phyloP scores from a whole-genome alignment of 2,113 vertebrate species.

The Miniopterus natalensis region DNA sequence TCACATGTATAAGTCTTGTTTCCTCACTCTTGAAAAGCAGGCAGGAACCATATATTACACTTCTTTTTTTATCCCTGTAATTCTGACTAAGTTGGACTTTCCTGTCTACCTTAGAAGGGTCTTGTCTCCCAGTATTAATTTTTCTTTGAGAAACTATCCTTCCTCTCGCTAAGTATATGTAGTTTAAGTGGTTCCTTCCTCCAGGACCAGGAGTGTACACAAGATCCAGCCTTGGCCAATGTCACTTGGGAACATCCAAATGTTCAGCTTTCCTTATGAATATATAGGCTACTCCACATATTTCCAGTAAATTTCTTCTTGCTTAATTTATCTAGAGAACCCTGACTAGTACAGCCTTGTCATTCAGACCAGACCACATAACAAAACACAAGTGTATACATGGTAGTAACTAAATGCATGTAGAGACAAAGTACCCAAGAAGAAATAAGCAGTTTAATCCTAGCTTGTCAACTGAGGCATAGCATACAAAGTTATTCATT shows the following conservation, averaged over 20 bases:
- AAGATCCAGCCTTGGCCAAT: not conserved
- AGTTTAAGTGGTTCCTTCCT: not conserved
- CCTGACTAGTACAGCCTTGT: not conserved
- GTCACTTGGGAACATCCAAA: not conserved
- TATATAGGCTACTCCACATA: not conserved
- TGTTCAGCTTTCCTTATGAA: not conserved
- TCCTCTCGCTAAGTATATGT: not conserved
- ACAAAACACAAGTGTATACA: not conserved
- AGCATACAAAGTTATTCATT: not conserved
- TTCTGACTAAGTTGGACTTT: not conserved
- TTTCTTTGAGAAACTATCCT: not conserved
- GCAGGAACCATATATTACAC: not conserved
- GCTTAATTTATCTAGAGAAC: slow-evolving; percentile 24
- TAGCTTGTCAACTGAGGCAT: not conserved
- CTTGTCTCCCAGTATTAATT: not conserved
- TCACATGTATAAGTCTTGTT: not conserved
- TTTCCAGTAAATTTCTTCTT: not conserved
- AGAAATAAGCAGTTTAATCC: slow-evolving; percentile 4
- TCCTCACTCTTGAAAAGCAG: not conserved
- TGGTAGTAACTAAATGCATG: not conserved
- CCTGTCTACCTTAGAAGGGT: not conserved
- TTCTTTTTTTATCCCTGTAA: not conserved
- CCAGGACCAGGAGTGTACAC: not conserved
- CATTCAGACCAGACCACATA: not conserved
- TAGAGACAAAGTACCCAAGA: not conserved